These are phyloP conservation scores for Pollenia labialis DNA, from an alignment of 2,888 invertebrate species.

Conservation along the genomic window DNA sequence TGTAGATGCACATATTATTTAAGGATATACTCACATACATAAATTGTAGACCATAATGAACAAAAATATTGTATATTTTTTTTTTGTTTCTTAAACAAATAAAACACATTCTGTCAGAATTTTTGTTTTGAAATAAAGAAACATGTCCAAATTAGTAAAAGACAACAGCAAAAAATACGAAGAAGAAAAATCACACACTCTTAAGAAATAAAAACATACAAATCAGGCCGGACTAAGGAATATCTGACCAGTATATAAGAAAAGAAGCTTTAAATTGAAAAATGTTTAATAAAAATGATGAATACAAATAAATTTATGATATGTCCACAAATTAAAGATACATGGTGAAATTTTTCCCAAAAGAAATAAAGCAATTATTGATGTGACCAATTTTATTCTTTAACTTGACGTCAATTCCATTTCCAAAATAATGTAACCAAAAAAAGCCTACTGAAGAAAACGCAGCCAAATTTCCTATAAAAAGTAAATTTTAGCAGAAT, in stretches of 20 bases:
- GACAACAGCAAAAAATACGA: not conserved
- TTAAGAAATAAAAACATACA: slow-evolving; percentile 34
- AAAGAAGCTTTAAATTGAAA: slow-evolving; percentile 1
- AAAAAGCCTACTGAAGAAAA: too few species aligned
- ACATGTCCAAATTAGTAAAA: slow-evolving; percentile 51
- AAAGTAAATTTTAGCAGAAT: too few species aligned
- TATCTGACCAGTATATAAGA: slow-evolving; percentile 17
- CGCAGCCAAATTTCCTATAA: too few species aligned
- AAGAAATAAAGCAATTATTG: too few species aligned
- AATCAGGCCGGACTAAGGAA: slow-evolving; percentile 17
- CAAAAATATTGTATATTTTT: slow-evolving; percentile 23
- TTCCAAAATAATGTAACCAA: too few species aligned
- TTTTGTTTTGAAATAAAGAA: slow-evolving; percentile 34
- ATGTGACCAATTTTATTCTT: too few species aligned
- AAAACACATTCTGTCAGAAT: slow-evolving; percentile 67
- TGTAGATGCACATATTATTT: slow-evolving; percentile 9
- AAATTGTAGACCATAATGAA: slow-evolving; percentile 52
- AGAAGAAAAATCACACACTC: not conserved
- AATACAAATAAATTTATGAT: slow-evolving; percentile 10
- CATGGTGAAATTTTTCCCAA: not conserved
- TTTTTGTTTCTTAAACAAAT: slow-evolving; percentile 44
- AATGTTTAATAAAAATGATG: slow-evolving; percentile 1
- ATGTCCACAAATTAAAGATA: slow-evolving; percentile 11
- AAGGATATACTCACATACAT: slow-evolving; percentile 12
- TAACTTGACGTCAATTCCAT: too few species aligned